A percentile compares a stretch with the other conserved stretches of the same genome.
Conservation (phyloP, 2,113 vertebrate species). For the Rhea pennata region DNA sequence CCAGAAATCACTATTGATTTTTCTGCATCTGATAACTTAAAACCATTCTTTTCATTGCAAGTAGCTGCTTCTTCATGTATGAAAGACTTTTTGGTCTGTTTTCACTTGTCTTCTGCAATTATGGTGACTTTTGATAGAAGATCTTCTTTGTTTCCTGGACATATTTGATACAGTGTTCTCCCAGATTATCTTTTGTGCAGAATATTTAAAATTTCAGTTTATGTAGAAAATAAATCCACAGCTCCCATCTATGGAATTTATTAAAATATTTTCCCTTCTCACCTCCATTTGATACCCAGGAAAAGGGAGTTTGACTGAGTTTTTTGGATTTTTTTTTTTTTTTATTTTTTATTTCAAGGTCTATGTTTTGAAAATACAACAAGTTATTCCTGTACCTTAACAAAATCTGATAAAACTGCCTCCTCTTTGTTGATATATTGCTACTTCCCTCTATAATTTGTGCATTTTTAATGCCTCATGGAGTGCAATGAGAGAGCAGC, state of each 20-base stretch:
- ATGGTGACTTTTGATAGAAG: slow-evolving; percentile 6
- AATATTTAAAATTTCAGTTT: slow-evolving; percentile 2
- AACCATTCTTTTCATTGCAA: slow-evolving; percentile 5
- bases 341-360: not conserved
- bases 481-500: not conserved
- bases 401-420: not conserved
- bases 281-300: not conserved
- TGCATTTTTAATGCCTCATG: not conserved
- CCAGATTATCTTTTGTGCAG: not conserved
- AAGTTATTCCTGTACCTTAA: not conserved
- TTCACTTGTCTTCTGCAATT: slow-evolving; percentile 27
- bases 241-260: not conserved
- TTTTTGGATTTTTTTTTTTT: not conserved
- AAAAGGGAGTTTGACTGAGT: not conserved
- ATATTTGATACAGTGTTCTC: not conserved
- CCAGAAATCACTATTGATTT: slow-evolving; percentile 34
- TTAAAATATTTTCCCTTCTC: not conserved
- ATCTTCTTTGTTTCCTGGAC: slow-evolving; percentile 4
- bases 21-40: slow-evolving; percentile 20
- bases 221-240: not conserved
- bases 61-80: not conserved
- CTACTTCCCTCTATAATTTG: not conserved
- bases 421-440: not conserved
- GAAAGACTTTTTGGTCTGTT: not conserved
- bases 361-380: not conserved